A percentile compares a stretch with the other conserved stretches of the same genome.
Conservation (phyloP, 2,888 invertebrate species). For the Sussaba pulchella region DNA sequence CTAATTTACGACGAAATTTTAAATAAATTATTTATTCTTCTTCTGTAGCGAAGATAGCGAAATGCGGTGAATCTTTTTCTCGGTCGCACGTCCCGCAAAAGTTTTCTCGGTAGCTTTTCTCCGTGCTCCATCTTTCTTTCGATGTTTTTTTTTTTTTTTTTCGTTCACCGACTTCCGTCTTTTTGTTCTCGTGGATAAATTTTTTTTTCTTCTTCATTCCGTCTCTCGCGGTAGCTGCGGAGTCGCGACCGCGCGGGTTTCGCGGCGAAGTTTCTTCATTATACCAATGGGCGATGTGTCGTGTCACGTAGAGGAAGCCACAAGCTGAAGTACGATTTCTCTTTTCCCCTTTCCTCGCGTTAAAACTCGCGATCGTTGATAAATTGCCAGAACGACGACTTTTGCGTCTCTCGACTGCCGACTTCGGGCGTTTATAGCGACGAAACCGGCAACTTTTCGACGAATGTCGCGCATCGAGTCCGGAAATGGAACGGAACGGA, state of each 20-base stretch:
- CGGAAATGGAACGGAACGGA: conserved; percentile 61
- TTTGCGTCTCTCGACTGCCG: conserved; percentile 32
- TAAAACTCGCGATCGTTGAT: conserved; percentile 61
- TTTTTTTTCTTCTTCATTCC: conserved; percentile 37
- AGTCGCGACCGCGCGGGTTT: conserved; percentile 26
- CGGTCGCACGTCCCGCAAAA: conserved; percentile 45
- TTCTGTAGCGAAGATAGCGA: background rate
- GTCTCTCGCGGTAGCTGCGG: background rate
- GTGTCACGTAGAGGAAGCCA: conserved; percentile 68
- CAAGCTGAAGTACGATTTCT: conserved; percentile 44
- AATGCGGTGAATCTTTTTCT: conserved; percentile 43
- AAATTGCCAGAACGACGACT: conserved; percentile 62
- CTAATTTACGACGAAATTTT: too few species aligned
- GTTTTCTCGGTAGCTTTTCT: conserved; percentile 34
- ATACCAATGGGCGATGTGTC: conserved; percentile 74
- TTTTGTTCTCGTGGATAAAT: conserved; percentile 50
- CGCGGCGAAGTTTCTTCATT: conserved; percentile 75
- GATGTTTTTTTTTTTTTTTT: conserved; percentile 30
- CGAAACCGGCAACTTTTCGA: conserved; percentile 47
- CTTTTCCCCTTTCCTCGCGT: conserved; percentile 30
- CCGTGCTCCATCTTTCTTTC: conserved; percentile 48
- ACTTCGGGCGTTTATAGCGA: conserved; percentile 30
- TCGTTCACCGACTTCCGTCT: conserved; percentile 36
- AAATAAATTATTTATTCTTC: conserved; percentile 9
- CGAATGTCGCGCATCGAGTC: conserved; percentile 38